These are phyloP conservation scores for Tineola bisselliella DNA, from an alignment of 2,888 invertebrate species.

Conservation along the genomic window DNA sequence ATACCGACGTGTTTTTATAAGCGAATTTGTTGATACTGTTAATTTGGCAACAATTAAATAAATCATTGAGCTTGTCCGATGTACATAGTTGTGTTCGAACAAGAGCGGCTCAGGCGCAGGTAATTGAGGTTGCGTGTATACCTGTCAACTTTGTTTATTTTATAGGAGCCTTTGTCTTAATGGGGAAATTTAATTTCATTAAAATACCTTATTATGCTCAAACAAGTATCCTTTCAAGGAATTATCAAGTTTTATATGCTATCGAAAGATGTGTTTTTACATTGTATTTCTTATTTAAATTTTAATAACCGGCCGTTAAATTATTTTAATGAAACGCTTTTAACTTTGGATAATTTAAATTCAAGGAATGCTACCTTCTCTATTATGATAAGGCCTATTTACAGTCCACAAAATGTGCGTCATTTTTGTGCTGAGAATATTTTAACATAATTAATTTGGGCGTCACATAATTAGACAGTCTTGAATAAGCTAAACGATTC, in stretches of 20 bases:
- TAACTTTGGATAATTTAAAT: slow-evolving; percentile 9
- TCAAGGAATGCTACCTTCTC: slow-evolving; percentile 15
- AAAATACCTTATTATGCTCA: background rate
- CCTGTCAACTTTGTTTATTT: slow-evolving; percentile 53
- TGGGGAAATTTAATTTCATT: slow-evolving; percentile 18
- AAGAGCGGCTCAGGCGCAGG: slow-evolving; percentile 31
- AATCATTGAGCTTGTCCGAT: slow-evolving; percentile 28
- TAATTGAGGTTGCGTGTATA: slow-evolving; percentile 61
- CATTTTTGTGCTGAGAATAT: slow-evolving; percentile 19
- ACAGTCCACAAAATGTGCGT: slow-evolving; percentile 17
- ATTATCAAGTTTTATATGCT: slow-evolving; percentile 1
- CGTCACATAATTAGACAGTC: slow-evolving; percentile 12
- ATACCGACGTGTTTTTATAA: background rate
- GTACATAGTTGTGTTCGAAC: slow-evolving; percentile 5
- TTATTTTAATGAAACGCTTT: slow-evolving; percentile 6
- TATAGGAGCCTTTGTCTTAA: slow-evolving; percentile 44
- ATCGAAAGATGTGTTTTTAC: background rate
- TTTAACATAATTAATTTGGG: slow-evolving; percentile 19
- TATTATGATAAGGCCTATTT: slow-evolving; percentile 23
- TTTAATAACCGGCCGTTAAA: slow-evolving; percentile 2
- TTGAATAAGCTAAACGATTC: background rate
- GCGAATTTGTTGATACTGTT: background rate
- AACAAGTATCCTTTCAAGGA: background rate
- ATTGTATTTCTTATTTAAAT: slow-evolving; percentile 3
- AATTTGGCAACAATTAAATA: slow-evolving; percentile 11